Evolutionary conservation across 2,797 vertebrate genomes (phyloP).

Genomic region (Erethizon dorsatum): DNA sequence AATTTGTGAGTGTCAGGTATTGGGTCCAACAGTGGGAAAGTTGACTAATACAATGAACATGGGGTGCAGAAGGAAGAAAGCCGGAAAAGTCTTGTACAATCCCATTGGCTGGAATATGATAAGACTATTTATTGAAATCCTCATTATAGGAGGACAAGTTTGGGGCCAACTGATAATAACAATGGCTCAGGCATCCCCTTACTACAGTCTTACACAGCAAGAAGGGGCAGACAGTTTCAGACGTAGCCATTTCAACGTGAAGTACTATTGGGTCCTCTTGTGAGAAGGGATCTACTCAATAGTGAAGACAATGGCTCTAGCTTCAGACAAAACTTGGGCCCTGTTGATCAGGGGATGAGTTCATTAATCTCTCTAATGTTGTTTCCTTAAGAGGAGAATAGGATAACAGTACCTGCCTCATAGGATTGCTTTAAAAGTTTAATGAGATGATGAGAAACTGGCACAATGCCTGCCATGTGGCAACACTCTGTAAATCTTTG

Average conservation of each 20-base stretch:
- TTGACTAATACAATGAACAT: not conserved
- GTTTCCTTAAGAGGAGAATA: slow-evolving; percentile 64
- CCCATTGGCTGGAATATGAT: not conserved
- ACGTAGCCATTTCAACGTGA: not conserved
- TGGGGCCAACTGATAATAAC: slow-evolving; percentile 20
- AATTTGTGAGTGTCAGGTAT: not conserved
- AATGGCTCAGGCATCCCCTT: not conserved
- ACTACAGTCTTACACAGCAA: not conserved
- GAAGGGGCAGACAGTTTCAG: slow-evolving; percentile 7
- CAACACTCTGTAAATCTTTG: slow-evolving; percentile 63
- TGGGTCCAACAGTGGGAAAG: not conserved
- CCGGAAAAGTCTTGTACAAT: not conserved
- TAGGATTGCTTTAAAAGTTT: slow-evolving; percentile 46
- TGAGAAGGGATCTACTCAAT: not conserved
- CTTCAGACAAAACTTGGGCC: not conserved
- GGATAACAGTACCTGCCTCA: slow-evolving; percentile 37
- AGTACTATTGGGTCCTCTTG: not conserved
- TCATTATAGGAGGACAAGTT: not conserved
- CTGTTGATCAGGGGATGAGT: slow-evolving; percentile 39
- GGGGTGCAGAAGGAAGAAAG: not conserved
- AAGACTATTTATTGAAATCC: slow-evolving; percentile 24
- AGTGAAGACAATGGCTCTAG: not conserved
- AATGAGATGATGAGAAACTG: slow-evolving; percentile 56
- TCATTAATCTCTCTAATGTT: slow-evolving; percentile 52
- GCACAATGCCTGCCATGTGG: not conserved